Conservation (phyloP, 2,113 vertebrate species). For the Falco punctatus region DNA sequence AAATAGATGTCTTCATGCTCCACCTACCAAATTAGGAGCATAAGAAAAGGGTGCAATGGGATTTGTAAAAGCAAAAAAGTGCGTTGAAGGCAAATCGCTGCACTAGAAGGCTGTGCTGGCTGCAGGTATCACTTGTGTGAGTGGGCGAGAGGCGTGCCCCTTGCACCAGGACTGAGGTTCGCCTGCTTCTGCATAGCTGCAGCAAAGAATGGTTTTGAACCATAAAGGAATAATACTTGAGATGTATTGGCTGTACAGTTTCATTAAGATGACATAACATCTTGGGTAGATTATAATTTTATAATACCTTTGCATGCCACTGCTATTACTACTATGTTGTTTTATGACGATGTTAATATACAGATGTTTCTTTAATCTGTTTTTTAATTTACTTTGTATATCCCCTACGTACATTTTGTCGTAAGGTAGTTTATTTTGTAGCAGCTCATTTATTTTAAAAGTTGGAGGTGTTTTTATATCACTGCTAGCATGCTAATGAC, state of each 20-base stretch:
- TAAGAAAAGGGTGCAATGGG: neutral
- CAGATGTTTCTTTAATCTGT: slow-evolving; percentile 81
- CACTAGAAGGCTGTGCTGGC: too few species aligned
- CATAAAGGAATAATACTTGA: slow-evolving; percentile 27
- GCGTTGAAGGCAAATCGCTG: fast-evolving
- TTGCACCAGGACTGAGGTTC: neutral
- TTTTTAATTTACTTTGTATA: slow-evolving; percentile 79
- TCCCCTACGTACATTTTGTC: slow-evolving; percentile 78
- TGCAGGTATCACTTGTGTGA: neutral
- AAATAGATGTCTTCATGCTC: neutral
- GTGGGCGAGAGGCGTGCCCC: fast-evolving
- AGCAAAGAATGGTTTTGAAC: neutral
- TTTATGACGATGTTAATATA: slow-evolving; percentile 79
- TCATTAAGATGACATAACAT: slow-evolving; percentile 69
- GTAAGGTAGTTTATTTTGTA: slow-evolving; percentile 77
- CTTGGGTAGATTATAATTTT: slow-evolving; percentile 76
- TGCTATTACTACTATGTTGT: slow-evolving; percentile 69
- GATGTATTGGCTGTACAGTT: slow-evolving; percentile 52
- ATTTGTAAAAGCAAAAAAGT: neutral
- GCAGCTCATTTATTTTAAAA: slow-evolving; percentile 82
- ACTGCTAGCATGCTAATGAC: slow-evolving; percentile 70
- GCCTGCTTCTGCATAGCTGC: neutral
- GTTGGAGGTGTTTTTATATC: slow-evolving; percentile 67
- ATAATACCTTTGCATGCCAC: slow-evolving; percentile 73
- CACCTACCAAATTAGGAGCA: fast-evolving